Evolutionary conservation across 2,113 vertebrate species (phyloP).

Genomic region (Prochilodus magdalenae): DNA sequence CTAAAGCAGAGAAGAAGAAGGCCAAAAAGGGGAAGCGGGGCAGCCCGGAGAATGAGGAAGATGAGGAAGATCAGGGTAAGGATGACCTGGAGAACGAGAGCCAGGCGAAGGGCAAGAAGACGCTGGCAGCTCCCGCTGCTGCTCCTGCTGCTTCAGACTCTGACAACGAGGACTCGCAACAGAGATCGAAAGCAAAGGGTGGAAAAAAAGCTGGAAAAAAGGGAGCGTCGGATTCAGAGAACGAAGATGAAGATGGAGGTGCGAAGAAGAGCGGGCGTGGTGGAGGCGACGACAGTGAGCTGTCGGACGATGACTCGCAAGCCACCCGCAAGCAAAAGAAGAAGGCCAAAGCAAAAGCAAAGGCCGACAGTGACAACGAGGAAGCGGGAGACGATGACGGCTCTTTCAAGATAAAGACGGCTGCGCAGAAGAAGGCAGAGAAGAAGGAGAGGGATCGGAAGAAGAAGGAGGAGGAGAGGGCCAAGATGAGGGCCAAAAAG

Average conservation of each 20-base stretch:
- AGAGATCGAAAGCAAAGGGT: constrained; percentile 77
- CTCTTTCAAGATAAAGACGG: constrained; percentile 92
- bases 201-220: constrained; percentile 80
- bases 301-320: constrained; percentile 78
- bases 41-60: constrained; percentile 83
- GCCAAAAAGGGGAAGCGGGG: constrained; percentile 87
- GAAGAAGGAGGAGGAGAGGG: constrained; percentile 90
- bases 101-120: constrained; percentile 76
- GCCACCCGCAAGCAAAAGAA: constrained; percentile 83
- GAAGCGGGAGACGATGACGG: constrained; percentile 79
- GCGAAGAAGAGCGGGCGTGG: constrained; percentile 16
- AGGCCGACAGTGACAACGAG: constrained; percentile 72
- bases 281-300: constrained; percentile 60
- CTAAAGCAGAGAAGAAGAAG: constrained; percentile 93
- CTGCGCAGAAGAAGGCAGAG: constrained; percentile 97
- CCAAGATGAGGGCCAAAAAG: constrained; percentile 83
- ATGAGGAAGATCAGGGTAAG: constrained; percentile 64
- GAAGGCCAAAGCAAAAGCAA: constrained; percentile 77
- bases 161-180: constrained; percentile 75
- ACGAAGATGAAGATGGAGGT: constrained; percentile 74
- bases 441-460: constrained; percentile 95
- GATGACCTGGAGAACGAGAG: constrained; percentile 69
- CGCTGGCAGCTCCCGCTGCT: constrained; percentile 58
- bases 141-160: constrained; percentile 73
- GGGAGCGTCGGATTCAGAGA: constrained; percentile 64